Evolutionary conservation across 2,888 invertebrate genomes (phyloP).

Genomic region (Tenthredo notha): DNA sequence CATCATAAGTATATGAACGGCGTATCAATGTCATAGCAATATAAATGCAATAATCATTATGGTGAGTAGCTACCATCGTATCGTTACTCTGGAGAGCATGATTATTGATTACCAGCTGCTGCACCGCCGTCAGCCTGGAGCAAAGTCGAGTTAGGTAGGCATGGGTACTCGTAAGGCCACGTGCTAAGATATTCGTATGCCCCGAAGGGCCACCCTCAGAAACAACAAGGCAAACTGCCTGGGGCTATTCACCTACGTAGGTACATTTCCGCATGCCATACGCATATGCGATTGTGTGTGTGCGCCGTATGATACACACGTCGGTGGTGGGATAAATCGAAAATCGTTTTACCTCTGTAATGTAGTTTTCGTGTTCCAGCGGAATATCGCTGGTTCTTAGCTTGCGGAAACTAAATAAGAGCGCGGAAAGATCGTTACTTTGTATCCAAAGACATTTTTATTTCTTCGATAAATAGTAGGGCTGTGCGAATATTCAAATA

Average conservation of each 20-base stretch:
- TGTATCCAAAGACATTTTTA: background rate
- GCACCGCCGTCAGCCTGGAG: slow-evolving; percentile 38
- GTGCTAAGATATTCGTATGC: slow-evolving; percentile 74
- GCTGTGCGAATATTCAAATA: no score
- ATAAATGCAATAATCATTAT: background rate
- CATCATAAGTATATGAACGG: no score
- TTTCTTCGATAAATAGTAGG: background rate
- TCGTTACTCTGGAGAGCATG: slow-evolving; percentile 29
- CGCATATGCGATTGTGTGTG: background rate
- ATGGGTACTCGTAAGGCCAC: slow-evolving; percentile 59
- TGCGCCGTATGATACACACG: background rate
- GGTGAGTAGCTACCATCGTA: background rate
- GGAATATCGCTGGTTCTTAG: background rate
- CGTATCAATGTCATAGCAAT: background rate
- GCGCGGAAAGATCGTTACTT: background rate
- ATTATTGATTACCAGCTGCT: slow-evolving; percentile 47
- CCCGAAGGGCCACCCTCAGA: slow-evolving; percentile 71
- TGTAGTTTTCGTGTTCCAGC: slow-evolving; percentile 72
- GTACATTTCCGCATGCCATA: slow-evolving; percentile 33
- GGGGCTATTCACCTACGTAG: slow-evolving; percentile 59
- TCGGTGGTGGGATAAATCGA: background rate
- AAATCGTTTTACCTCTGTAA: slow-evolving; percentile 62
- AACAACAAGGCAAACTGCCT: slow-evolving; percentile 77
- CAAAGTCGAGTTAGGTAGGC: slow-evolving; percentile 11
- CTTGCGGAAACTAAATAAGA: background rate